Conservation (phyloP, 2,888 invertebrate genomes). For the Conchocele bisecta region DNA sequence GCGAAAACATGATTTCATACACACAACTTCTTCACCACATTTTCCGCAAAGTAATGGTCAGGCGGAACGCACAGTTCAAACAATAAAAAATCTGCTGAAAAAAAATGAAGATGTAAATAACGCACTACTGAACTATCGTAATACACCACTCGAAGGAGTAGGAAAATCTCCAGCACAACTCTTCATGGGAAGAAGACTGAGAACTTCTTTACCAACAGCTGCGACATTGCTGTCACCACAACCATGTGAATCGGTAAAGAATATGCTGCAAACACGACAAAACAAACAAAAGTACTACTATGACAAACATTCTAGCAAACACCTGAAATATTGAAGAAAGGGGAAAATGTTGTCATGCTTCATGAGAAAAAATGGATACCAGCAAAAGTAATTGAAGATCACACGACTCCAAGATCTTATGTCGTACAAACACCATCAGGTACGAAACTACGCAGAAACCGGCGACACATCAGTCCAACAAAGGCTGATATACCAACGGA, state of each 20-base stretch:
- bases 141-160: slow-evolving; percentile 21
- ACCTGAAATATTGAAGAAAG: not conserved
- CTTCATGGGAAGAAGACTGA: slow-evolving; percentile 37
- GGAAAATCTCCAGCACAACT: slow-evolving; percentile 39
- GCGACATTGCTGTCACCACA: slow-evolving; percentile 17
- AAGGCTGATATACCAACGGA: not conserved
- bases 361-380: slow-evolving; percentile 17
- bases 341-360: slow-evolving; percentile 13
- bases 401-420: slow-evolving; percentile 27
- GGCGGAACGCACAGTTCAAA: slow-evolving; percentile 33
- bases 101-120: slow-evolving; percentile 29
- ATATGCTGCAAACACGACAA: not conserved
- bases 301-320: slow-evolving; percentile 15
- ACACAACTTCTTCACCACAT: slow-evolving; percentile 14
- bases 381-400: slow-evolving; percentile 2
- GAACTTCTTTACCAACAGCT: slow-evolving; percentile 38
- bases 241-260: not conserved
- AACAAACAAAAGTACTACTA: slow-evolving; percentile 3
- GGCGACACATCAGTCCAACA: not conserved
- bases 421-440: slow-evolving; percentile 17
- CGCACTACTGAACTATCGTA: slow-evolving; percentile 25
- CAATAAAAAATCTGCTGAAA: slow-evolving; percentile 29
- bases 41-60: slow-evolving; percentile 13
- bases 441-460: not conserved
- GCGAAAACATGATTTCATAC: slow-evolving; percentile 15